Conservation (phyloP, 2,888 invertebrate genomes). For the Tenthredo amoena region DNA sequence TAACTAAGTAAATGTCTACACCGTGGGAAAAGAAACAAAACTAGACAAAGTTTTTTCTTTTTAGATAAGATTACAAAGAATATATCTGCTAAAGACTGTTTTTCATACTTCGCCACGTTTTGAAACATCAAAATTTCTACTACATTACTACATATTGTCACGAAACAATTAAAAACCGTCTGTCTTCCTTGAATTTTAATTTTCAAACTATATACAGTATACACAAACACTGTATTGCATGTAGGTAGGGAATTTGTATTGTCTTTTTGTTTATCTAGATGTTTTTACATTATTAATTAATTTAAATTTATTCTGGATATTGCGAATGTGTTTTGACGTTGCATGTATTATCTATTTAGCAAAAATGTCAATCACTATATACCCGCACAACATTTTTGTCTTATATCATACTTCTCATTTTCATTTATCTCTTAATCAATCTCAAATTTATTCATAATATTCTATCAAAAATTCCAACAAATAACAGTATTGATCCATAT, state of each 20-base stretch:
- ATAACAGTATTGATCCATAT: not conserved
- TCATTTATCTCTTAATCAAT: not conserved
- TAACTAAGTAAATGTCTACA: slow-evolving; percentile 16
- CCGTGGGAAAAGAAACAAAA: not conserved
- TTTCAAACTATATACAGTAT: not conserved
- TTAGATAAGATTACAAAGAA: slow-evolving; percentile 18
- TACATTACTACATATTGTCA: not conserved
- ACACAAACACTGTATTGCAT: slow-evolving; percentile 32
- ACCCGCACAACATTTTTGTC: not conserved
- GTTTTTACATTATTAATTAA: not conserved
- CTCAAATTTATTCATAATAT: not conserved
- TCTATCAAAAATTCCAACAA: not conserved
- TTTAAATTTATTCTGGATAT: slow-evolving; percentile 13
- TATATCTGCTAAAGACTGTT: not conserved
- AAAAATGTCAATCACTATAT: not conserved
- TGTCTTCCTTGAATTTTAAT: not conserved
- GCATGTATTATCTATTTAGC: slow-evolving; percentile 38
- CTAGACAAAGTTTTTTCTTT: not conserved
- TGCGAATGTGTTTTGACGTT: slow-evolving; percentile 42
- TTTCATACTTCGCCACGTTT: not conserved
- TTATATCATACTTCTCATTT: not conserved
- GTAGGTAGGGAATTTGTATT: slow-evolving; percentile 34
- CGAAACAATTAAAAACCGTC: not conserved
- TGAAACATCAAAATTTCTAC: not conserved
- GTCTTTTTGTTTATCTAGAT: slow-evolving; percentile 25